Evolutionary conservation across 2,113 vertebrate species (phyloP).

Genomic region (Uria aalge): DNA sequence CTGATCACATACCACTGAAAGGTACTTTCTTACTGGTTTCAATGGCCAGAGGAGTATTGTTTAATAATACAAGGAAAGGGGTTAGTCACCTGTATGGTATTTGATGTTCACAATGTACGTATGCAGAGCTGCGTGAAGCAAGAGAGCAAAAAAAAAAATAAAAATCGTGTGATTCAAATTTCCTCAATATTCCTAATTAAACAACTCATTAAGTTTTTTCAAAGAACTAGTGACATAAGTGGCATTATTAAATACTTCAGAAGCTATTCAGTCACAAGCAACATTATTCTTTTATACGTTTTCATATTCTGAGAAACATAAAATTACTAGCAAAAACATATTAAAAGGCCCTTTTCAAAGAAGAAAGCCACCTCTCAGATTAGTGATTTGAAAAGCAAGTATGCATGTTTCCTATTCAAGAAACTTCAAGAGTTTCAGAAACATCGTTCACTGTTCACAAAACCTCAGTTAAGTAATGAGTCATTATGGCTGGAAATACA

Average conservation of each 20-base stretch:
- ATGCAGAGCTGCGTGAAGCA: not conserved
- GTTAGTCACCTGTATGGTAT: not conserved
- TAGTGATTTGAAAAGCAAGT: conserved; percentile 37
- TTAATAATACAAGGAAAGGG: not conserved
- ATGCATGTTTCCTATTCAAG: conserved; percentile 17
- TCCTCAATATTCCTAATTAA: conserved; percentile 29
- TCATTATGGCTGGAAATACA: not conserved
- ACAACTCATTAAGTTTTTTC: conserved; percentile 21
- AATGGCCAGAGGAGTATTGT: not conserved
- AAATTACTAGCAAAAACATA: conserved; percentile 23
- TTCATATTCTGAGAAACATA: conserved; percentile 20
- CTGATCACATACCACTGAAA: not conserved
- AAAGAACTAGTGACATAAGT: conserved; percentile 16
- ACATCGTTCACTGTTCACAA: conserved; percentile 16
- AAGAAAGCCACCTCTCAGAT: conserved; percentile 42
- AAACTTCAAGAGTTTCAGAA: conserved; percentile 48
- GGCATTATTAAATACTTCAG: conserved; percentile 41
- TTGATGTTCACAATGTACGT: not conserved
- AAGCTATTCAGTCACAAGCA: conserved; percentile 29
- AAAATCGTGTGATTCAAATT: not conserved
- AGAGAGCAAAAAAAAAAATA: not conserved
- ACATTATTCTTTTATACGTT: conserved; percentile 32
- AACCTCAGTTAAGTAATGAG: not conserved
- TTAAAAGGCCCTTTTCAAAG: conserved; percentile 21
- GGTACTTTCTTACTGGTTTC: not conserved